These are phyloP conservation scores for Campaea margaritaria DNA, from an alignment of 2,888 invertebrate species.

Conservation along the genomic window DNA sequence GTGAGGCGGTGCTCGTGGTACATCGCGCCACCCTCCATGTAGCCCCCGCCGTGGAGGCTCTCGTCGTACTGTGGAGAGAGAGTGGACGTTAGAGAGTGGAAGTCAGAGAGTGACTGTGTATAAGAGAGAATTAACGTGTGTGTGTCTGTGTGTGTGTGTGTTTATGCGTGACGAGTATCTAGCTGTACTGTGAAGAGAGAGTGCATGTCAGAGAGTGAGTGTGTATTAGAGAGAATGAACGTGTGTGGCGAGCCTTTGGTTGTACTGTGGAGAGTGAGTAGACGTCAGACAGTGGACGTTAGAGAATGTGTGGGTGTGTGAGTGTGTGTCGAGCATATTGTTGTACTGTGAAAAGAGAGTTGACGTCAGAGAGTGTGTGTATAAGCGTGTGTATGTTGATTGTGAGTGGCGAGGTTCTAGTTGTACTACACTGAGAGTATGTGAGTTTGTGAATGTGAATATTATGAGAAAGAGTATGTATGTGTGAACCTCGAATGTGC, in stretches of 20 bases:
- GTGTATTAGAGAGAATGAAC: too few species aligned
- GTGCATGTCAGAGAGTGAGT: neutral
- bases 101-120: neutral
- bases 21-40: slow-evolving; percentile 92
- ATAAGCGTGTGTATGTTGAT: too few species aligned
- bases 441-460: neutral
- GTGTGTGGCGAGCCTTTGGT: too few species aligned
- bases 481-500: neutral
- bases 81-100: neutral
- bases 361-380: too few species aligned
- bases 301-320: too few species aligned
- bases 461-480: too few species aligned
- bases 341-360: too few species aligned
- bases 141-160: slow-evolving; percentile 5
- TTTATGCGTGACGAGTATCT: neutral
- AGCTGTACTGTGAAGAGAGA: too few species aligned
- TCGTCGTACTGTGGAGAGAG: slow-evolving; percentile 93
- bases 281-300: too few species aligned
- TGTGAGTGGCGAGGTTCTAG: too few species aligned
- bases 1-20: slow-evolving; percentile 94
- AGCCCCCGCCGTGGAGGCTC: slow-evolving; percentile 93
- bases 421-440: neutral
- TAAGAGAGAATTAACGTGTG: neutral
- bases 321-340: too few species aligned
- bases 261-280: neutral